phyloP scores from a whole-genome alignment of 2,888 invertebrate genomes.

The Anaspis maculata region DNA sequence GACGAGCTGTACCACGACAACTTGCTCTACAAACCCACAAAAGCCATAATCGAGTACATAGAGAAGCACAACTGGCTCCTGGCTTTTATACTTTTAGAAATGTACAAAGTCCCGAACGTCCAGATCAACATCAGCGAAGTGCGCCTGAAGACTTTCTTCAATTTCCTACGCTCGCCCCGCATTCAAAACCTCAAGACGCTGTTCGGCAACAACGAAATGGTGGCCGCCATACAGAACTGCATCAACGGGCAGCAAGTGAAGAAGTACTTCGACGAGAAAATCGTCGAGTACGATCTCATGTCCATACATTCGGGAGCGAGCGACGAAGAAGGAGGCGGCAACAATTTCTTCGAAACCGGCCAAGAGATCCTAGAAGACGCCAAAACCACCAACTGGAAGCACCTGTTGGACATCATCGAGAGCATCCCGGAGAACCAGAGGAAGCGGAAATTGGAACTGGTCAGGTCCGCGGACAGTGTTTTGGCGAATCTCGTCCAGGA shows the following conservation, averaged over 20 bases:
- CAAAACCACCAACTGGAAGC: conserved; percentile 35
- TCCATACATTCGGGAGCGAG: conserved; percentile 10
- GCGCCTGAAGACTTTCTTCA: conserved; percentile 52
- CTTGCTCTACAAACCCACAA: conserved; percentile 39
- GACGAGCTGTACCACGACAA: conserved; percentile 42
- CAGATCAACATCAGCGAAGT: conserved; percentile 46
- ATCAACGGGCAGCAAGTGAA: conserved; percentile 45
- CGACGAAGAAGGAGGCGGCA: conserved; percentile 13
- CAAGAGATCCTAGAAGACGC: conserved; percentile 32
- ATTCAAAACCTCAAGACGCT: conserved; percentile 49
- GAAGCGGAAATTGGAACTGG: conserved; percentile 46
- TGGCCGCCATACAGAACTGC: conserved; percentile 50
- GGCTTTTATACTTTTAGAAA: conserved; percentile 58
- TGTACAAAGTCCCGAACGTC: conserved; percentile 49
- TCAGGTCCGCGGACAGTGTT: conserved; percentile 50
- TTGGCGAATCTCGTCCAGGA: conserved; percentile 51
- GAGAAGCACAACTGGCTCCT: conserved; percentile 60
- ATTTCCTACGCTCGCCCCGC: conserved; percentile 50
- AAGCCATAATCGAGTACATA: conserved; percentile 53
- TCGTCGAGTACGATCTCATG: conserved; percentile 21
- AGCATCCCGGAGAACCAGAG: conserved; percentile 52
- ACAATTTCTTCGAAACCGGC: conserved; percentile 28
- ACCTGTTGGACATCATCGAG: conserved; percentile 44
- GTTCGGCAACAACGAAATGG: conserved; percentile 50
- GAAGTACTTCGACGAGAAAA: conserved; percentile 41